Evolutionary conservation across 2,113 vertebrate genomes (phyloP).

Genomic region (Pituophis catenifer): DNA sequence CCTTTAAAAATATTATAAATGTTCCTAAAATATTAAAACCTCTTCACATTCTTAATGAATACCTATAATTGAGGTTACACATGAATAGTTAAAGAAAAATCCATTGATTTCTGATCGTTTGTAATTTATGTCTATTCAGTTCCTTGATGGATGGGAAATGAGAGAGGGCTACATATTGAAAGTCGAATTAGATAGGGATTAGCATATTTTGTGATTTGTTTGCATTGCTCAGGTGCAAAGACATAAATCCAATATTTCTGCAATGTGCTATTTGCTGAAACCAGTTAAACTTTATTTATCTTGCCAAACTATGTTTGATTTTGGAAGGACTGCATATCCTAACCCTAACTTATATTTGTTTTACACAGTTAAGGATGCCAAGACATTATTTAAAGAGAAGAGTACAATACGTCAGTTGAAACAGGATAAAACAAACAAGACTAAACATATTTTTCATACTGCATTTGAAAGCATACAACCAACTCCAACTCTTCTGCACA

Average conservation of each 20-base stretch:
- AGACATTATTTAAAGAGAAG: slow-evolving; percentile 59
- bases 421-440: slow-evolving; percentile 50
- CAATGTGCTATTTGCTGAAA: slow-evolving; percentile 30
- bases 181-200: slow-evolving; percentile 8
- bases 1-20: neutral
- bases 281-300: slow-evolving; percentile 56
- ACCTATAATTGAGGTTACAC: neutral
- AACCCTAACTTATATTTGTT: slow-evolving; percentile 36
- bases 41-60: neutral
- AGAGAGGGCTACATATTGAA: neutral
- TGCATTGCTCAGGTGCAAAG: slow-evolving; percentile 55
- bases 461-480: neutral
- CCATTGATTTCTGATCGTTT: neutral
- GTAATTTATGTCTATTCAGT: neutral
- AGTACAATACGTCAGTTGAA: slow-evolving; percentile 52
- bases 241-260: slow-evolving; percentile 51
- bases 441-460: neutral
- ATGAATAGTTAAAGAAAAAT: neutral
- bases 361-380: slow-evolving; percentile 59
- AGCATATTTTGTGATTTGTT: slow-evolving; percentile 48
- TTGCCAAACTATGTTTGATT: slow-evolving; percentile 15
- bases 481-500: neutral
- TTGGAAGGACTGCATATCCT: slow-evolving; percentile 51
- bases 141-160: neutral
- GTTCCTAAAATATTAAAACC: neutral